Evolutionary conservation across 1,140 invertebrate genomes (phyloP).

Genomic region (Drosophila bocqueti): DNA sequence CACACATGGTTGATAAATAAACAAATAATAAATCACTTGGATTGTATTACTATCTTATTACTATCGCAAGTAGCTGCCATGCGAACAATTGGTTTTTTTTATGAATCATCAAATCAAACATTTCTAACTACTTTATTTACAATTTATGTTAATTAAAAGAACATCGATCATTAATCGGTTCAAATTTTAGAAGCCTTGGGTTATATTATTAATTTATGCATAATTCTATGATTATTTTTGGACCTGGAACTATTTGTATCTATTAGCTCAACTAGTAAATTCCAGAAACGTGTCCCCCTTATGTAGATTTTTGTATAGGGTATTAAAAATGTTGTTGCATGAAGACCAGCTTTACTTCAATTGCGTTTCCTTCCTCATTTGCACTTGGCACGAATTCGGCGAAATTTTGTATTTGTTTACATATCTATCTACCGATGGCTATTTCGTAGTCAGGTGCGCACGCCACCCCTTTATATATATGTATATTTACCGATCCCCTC

Average conservation of each 20-base stretch:
- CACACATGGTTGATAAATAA: background rate
- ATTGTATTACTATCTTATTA: conserved; percentile 14
- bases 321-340: background rate
- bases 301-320: background rate
- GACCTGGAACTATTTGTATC: too few species aligned
- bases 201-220: too few species aligned
- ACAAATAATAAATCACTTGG: conserved; percentile 7
- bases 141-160: too few species aligned
- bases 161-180: too few species aligned
- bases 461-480: conserved; percentile 20
- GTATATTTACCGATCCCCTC: conserved; percentile 1
- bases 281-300: too few species aligned
- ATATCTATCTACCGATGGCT: conserved; percentile 51
- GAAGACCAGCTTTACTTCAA: background rate
- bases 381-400: conserved; percentile 75
- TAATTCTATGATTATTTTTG: too few species aligned
- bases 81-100: background rate
- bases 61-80: conserved; percentile 8
- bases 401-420: conserved; percentile 72
- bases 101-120: background rate
- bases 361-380: conserved; percentile 60
- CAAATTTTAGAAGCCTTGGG: too few species aligned
- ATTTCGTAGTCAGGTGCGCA: conserved; percentile 78
- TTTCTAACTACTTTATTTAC: background rate
- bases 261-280: too few species aligned